Base-by-base conservation (phyloP, 2,113 vertebrate species). In the Boulengerochromis microlepis region DNA sequence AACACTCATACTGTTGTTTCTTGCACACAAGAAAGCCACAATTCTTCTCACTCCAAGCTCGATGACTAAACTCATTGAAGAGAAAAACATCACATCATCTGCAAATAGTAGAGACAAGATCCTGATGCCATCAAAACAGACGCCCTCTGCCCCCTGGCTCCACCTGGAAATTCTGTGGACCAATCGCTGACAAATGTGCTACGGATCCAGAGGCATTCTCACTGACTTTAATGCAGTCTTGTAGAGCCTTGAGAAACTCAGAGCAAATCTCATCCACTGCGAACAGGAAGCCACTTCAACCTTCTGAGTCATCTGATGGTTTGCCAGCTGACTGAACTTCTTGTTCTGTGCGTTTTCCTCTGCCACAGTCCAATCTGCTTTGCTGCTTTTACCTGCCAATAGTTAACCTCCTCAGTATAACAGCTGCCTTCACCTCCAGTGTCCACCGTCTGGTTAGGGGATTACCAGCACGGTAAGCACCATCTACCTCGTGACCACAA, bases 341-440 rank as follows among this genome's bases (percentile, higher is more conserved):
- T 64, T 33, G 57, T 61, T 61, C 26, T 19, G 5, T 33, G 57
- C 0, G 4, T 64, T 64, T 64, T 19, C 59, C 6, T 35, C 59
- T 3, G 18, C 29, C 59, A 33, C 29, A n/a, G 59, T 64, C 10
- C 1, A 64, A n/a, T n/a, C 1, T 35, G 29, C 57, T 61, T 61
- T 1, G 2, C 29, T 33, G 57, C 9, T 61, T 61, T 61, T 61
- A 61, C 57, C 5, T 33, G 59, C 6, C 31, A 35, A 4, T n/a
- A 7, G 59, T 35, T n/a, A 64, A n/a, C 18, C 3, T 35, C 0
- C 10, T 35, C 31, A 35, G 0, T 35, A 35, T 35, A 35, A 64
- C 31, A 7, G 59, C 59, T 64, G 59, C 16, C 16, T 64, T 64
- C 2, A 11, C 59, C 59, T 33, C 59, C 59, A 64, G 29, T 64